These are phyloP conservation scores for Brachionus rotundiformis DNA, from an alignment of 1,140 invertebrate species.

Conservation along the genomic window DNA sequence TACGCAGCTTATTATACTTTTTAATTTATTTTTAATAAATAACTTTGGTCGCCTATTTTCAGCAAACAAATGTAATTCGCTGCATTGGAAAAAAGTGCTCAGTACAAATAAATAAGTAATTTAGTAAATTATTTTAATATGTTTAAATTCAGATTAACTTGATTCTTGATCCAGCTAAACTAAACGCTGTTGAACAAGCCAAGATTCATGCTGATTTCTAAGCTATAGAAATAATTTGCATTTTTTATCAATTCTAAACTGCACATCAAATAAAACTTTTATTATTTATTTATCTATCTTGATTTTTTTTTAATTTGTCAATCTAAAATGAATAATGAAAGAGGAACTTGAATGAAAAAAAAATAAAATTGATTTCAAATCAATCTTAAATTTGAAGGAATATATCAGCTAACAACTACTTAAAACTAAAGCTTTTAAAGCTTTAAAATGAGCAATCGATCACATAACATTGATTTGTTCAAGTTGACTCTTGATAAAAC, in stretches of 20 bases:
- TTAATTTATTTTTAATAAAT: constrained; percentile 9
- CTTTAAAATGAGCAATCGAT: background rate
- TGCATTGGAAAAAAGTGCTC: background rate
- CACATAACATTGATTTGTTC: background rate
- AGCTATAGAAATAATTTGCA: background rate
- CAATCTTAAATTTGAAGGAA: background rate
- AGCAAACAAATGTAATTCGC: background rate
- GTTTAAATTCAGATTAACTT: background rate
- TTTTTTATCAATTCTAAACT: background rate
- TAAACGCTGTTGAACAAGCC: background rate
- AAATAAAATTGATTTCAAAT: constrained; percentile 12
- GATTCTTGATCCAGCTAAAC: background rate
- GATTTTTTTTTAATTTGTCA: constrained; percentile 16
- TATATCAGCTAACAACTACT: no score
- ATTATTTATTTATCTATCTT: constrained; percentile 1
- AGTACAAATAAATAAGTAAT: background rate
- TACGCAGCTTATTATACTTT: constrained; percentile 34
- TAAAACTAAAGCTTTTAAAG: constrained; percentile 9
- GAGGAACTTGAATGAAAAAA: background rate
- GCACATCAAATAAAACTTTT: background rate
- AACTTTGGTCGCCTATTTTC: background rate
- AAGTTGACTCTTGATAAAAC: constrained; percentile 19
- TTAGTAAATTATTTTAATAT: background rate
- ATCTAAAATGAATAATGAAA: background rate
- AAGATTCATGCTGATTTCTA: background rate